Evolutionary conservation across 2,797 vertebrate species (phyloP), one percentile per base, ranked within the genome.

Genomic region (Spinus olivaceus): DNA sequence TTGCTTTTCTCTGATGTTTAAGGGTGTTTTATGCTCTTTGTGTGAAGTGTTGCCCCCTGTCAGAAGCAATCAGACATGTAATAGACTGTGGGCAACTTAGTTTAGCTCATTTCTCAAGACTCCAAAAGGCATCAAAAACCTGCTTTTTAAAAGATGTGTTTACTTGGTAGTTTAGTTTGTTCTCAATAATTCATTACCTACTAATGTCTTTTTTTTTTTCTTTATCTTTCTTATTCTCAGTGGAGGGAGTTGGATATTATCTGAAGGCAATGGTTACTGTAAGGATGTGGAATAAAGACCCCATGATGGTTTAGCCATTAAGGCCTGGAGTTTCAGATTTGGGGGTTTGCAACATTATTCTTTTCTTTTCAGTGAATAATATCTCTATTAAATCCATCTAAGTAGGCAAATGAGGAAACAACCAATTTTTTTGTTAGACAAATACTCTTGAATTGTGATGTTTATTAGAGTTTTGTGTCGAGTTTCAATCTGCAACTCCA

Each of bases 161-260:
- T 94, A 82, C 81, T 79, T 23, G 37, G 54, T 74, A 77, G 5
- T 91, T 96, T 93, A 86, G 46, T 92, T 94, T 88, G 41, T 64
- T 88, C 93, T 98, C 92, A 92, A 59, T 96, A 96, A 97, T 97
- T 97, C 95, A 96, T 95, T 95, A 86, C 77, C 72, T 95, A 76
- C 65, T 94, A 94, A 88, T 80, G 32, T 73, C 9, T 5, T 80
- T 15, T 16, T 37, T 37, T 28, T n/a, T 44, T 70, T 64, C 67
- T 66, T 46, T 61, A 59, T 84, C 64, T 94, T 91, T 47, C 37
- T 93, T 93, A 66, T 94, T 95, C 74, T 96, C 89, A 80, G 71
- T 77, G 74, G 61, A 93, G 87, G 51, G 25, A 89, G 78, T 19
- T 73, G 88, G 60, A 47, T 94, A 92, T 94, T 91, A 30, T 87